Base-by-base conservation (phyloP, 2,113 vertebrate genomes). In the Plotosus lineatus region DNA sequence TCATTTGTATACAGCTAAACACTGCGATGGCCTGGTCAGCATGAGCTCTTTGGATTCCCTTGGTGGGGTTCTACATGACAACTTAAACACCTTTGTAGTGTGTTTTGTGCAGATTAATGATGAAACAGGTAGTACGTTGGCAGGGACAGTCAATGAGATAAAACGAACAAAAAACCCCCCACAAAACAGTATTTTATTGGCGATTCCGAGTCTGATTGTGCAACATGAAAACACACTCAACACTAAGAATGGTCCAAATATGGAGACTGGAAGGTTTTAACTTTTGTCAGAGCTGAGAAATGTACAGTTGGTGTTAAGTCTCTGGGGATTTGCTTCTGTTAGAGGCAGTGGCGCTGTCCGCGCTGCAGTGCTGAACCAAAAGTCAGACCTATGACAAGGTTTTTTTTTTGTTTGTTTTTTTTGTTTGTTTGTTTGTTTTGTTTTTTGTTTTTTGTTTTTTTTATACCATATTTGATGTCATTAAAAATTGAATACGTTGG, bases 21-120 rank as follows among this genome's bases (percentile, higher is more conserved):
- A 78, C 56, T 42, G 72, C 42, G 76, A 86, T 78, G 81, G 85
- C 80, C 58, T 68, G 75, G 81, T 81, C 86, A 88, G 83, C 83
- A 53, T 81, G 86, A 51, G 80, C 75, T 60, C 82, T 74, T 84
- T 82, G 66, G 65, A 19, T 46, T 51, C 46, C 40, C 50, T 66
- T n/a, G 51, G 40, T 31, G 36, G 31, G 58, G 46, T 28, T 28
- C 33, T 17, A 68, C 15, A 26, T 50, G 46, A 53, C 23, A 53
- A 81, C 33, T 3, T 65, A 9, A 75, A 50, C 46, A 68, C 44
- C 44, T 75, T 81, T 63, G 38, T 75, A 65, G 40, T 71, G 44
- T 48, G n/a, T 19, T 15, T 15, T 42, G 36, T 58, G 2, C 46
- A 14, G 66, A 33, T 44, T 79, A 28, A 55, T 28, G 17, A 68